Base-by-base conservation (phyloP, 2,888 invertebrate genomes). In the Drosophila infuscata region DNA sequence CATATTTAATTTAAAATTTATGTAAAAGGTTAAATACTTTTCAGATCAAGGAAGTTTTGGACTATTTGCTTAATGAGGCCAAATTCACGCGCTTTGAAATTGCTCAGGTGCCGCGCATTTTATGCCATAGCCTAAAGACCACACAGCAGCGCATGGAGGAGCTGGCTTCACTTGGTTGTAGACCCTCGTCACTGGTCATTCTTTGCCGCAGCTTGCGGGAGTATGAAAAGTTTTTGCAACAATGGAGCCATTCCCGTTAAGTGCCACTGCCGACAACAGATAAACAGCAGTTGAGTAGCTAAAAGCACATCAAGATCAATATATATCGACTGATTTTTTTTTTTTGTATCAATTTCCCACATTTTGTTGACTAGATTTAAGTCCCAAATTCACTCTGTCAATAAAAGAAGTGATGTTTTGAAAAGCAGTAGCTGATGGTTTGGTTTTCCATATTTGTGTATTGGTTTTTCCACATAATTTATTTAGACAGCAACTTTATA, bases 1-100 rank as follows among this genome's bases (percentile, higher is more conserved):
- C 25, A 30, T 1, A 1, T 15, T 46, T n/a, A 3, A 12, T 36
- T 35, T 20, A 15, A 3, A 58, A n/a, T 1, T 3, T 6, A 1
- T 29, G 9, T n/a, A 30, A 25, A 8, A 29, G 61, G n/a, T 8
- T 6, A 2, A 3, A 12, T 9, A 51, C 15, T 6, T 6, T 29
- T 20, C 48, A 95, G 95, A 94, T 95, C 7, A 95, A 95, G 91
- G 93, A 94, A 70, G 94, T 95, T 70, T 82, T 95, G 43, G 95
- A 95, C 86, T 95, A 94, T 86, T 91, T 95, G 29, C 91, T 94
- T 9, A 89, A 93, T 58, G 94, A 94, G 83, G 93, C 85, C 17
- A 94, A 95, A 2, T 95, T 94, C 88, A 82, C 92, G 7, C 93
- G 93, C 7, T 92, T 94, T 76, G 94, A 95, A 64, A 94, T 95